Percentiles rank a stretch among this genome's conserved stretches.
Conservation (phyloP, 1,140 invertebrate genomes). For the Gonioctena quinquepunctata region DNA sequence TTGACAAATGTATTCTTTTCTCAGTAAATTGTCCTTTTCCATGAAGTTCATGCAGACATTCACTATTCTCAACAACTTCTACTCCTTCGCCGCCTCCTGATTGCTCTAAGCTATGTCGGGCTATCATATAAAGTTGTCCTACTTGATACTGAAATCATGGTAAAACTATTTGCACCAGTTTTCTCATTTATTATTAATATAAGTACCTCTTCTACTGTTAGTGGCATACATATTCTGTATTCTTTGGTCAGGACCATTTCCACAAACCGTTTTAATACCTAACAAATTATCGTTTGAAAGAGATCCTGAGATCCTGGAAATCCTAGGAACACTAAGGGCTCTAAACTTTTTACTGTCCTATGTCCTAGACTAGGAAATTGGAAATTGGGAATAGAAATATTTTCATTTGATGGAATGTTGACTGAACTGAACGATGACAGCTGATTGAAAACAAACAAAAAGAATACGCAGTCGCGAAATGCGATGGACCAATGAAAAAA, state of each 20-base stretch:
- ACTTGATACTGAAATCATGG: slow-evolving; percentile 76
- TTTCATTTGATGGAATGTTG: no score
- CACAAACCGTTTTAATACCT: no score
- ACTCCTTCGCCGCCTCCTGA: slow-evolving; percentile 90
- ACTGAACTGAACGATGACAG: no score
- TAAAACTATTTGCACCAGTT: slow-evolving; percentile 7
- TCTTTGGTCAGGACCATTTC: slow-evolving; percentile 82
- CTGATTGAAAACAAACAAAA: no score
- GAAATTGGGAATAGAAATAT: no score
- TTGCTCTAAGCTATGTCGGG: slow-evolving; percentile 88
- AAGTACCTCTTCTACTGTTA: slow-evolving; percentile 85
- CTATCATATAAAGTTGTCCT: slow-evolving; percentile 94
- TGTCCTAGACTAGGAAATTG: no score
- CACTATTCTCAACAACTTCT: slow-evolving; percentile 83
- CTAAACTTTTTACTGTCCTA: no score
- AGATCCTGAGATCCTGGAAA: no score
- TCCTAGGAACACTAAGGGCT: no score
- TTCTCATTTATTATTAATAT: neutral
- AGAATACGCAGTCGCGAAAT: no score
- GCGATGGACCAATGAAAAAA: no score
- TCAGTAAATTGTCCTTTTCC: slow-evolving; percentile 89
- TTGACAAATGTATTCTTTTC: slow-evolving; percentile 88
- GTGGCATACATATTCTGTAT: slow-evolving; percentile 90
- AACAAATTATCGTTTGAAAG: no score
- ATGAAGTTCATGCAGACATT: slow-evolving; percentile 77